Evolutionary conservation across 2,888 invertebrate genomes (phyloP).

Genomic region (Orgyia antiqua): DNA sequence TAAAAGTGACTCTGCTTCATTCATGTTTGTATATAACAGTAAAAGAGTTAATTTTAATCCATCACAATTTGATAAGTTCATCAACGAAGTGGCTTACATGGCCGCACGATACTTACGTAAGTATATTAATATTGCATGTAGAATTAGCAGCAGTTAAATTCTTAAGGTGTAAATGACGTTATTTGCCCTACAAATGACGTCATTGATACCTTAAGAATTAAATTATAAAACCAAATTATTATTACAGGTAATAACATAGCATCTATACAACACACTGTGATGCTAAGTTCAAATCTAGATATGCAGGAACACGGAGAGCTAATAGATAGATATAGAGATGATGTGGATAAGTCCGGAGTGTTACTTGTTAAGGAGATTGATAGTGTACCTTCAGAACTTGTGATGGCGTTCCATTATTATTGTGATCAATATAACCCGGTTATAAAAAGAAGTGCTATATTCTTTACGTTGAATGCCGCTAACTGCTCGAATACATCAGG

Average conservation of each 20-base stretch:
- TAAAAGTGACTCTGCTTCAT: constrained; percentile 56
- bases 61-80: constrained; percentile 43
- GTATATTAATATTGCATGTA: no score
- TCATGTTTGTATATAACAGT: constrained; percentile 62
- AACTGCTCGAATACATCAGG: constrained; percentile 42
- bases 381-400: constrained; percentile 51
- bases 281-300: constrained; percentile 41
- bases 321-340: constrained; percentile 43
- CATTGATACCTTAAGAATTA: no score
- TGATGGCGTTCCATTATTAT: constrained; percentile 72
- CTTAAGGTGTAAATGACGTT: no score
- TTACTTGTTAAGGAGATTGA: constrained; percentile 60
- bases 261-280: constrained; percentile 37
- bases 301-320: constrained; percentile 52
- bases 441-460: constrained; percentile 61
- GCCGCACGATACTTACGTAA: constrained; percentile 63
- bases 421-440: constrained; percentile 70
- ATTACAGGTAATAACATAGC: constrained; percentile 54
- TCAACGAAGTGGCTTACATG: constrained; percentile 45
- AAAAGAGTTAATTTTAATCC: constrained; percentile 34
- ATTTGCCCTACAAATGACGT: no score
- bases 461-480: constrained; percentile 61
- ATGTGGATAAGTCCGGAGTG: constrained; percentile 49
- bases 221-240: no score
- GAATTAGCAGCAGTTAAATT: no score